Evolutionary conservation across 2,113 vertebrate genomes (phyloP), one percentile per base, ranked within the genome.

Genomic region (Psilopsiagon aurifrons): DNA sequence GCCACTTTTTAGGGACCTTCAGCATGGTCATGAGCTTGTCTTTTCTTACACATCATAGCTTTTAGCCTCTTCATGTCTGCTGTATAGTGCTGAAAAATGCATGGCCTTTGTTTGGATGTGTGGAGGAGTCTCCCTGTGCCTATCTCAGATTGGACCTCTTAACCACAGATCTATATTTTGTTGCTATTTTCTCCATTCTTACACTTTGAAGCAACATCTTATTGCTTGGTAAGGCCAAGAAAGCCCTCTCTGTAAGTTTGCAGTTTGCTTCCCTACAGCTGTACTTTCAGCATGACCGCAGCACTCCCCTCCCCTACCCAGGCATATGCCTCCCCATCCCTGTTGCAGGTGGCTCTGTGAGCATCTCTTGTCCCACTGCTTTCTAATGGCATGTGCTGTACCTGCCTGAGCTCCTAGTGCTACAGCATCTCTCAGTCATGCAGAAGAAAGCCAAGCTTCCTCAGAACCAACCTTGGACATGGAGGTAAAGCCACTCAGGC

Each of bases 321-420:
- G 9, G 20, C 0, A 2, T 3, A 0, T 41, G 11, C 17, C 20
- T 55, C 17, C 39, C 62, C 4, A 1, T 33, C 37, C 33, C 23
- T 13, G 29, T 70, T 23, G 43, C 35, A 9, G 49, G 31, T 69
- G 49, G 11, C 13, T 20, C 43, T 5, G 3, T 17, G 49, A 47
- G 13, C 33, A 62, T 46, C 37, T 79, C 46, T 64, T 5, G 0
- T 66, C 52, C 60, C n/a, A 11, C 22, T 67, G 35, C 60, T 67
- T 64, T 43, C 49, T 78, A 22, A 43, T 2, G 10, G 22, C 11
- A 20, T 5, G 11, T 13, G 6, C 25, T 41, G 39, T 22, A 14
- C 44, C 28, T 10, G 2, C 35, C 51, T 2, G 7, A 41, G 49
- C 46, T 80, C 29, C 33, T 3, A 1, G 25, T 15, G 4, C 33